phyloP scores from a whole-genome alignment of 1,140 invertebrate species.

The Heterodera schachtii region DNA sequence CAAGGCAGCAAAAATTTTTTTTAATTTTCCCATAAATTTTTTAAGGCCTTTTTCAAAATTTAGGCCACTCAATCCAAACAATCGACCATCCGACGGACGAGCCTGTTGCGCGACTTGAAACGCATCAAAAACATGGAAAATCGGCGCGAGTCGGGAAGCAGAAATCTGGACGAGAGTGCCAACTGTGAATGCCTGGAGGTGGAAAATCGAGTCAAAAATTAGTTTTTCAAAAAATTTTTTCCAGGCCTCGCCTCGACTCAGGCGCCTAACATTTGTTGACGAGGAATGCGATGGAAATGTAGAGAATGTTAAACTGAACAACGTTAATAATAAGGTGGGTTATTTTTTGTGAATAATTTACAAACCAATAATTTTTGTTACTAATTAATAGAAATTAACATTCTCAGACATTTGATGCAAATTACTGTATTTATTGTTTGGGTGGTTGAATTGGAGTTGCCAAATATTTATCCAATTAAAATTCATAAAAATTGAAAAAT shows the following conservation, averaged over 20 bases:
- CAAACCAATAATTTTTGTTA: not conserved
- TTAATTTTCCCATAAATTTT: not conserved
- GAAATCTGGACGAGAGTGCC: slow-evolving; percentile 31
- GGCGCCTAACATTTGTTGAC: slow-evolving; percentile 9
- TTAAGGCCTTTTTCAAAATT: not conserved
- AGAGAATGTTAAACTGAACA: not conserved
- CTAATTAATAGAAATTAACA: too few relatives aligned
- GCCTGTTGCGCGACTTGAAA: slow-evolving; percentile 59
- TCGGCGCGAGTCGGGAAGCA: slow-evolving; percentile 20
- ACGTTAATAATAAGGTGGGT: not conserved
- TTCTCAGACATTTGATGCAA: too few relatives aligned
- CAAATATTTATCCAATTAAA: too few relatives aligned
- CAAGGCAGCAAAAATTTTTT: slow-evolving; percentile 48
- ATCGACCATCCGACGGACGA: slow-evolving; percentile 59
- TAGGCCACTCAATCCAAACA: slow-evolving; percentile 45
- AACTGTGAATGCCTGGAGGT: slow-evolving; percentile 55
- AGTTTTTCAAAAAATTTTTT: not conserved
- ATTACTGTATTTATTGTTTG: too few relatives aligned
- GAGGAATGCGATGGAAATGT: not conserved
- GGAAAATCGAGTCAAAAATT: too few relatives aligned
- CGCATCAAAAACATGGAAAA: slow-evolving; percentile 60
- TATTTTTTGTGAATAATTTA: not conserved
- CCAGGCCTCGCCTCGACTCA: slow-evolving; percentile 6
- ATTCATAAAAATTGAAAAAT: too few relatives aligned
- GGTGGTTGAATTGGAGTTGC: too few relatives aligned